phyloP scores from a whole-genome alignment of 2,888 invertebrate genomes.

The Chirona hameri region DNA sequence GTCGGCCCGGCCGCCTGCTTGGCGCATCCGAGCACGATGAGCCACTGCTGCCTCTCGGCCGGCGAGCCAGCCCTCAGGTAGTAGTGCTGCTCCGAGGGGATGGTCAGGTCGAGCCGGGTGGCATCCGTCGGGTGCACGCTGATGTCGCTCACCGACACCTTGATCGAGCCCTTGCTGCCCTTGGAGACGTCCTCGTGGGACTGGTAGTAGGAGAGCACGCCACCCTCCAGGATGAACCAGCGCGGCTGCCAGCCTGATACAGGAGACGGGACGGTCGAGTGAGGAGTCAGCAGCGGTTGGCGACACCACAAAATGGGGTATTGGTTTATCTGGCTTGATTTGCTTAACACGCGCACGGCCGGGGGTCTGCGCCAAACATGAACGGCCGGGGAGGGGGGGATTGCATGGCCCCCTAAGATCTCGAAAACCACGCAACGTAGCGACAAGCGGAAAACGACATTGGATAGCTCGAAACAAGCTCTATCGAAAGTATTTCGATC shows the following conservation, averaged over 20 bases:
- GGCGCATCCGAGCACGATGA: conserved; percentile 72
- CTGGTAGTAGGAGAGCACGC: conserved; percentile 74
- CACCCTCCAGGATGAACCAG: conserved; percentile 78
- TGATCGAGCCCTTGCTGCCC: conserved; percentile 29
- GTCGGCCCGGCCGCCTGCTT: conserved; percentile 55
- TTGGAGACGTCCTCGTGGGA: conserved; percentile 68
- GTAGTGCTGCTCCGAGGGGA: conserved; percentile 77
- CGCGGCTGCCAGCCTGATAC: conserved; percentile 76
- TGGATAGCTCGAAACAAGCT: no score
- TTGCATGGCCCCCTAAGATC: no score
- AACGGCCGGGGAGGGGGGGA: no score
- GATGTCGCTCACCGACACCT: conserved; percentile 12
- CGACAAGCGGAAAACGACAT: no score
- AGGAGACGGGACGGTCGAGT: neutral
- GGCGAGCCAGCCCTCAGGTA: conserved; percentile 71
- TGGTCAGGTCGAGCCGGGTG: conserved; percentile 69
- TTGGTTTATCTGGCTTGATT: no score
- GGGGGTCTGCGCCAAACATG: no score
- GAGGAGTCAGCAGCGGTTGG: neutral
- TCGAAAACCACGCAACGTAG: no score
- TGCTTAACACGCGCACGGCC: no score
- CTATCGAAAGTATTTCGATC: no score
- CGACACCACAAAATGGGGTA: no score
- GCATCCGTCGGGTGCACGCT: conserved; percentile 64
- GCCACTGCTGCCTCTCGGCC: conserved; percentile 74